Conservation (phyloP, 92 coral and sea anemone genomes). For the Galaxea fascicularis region DNA sequence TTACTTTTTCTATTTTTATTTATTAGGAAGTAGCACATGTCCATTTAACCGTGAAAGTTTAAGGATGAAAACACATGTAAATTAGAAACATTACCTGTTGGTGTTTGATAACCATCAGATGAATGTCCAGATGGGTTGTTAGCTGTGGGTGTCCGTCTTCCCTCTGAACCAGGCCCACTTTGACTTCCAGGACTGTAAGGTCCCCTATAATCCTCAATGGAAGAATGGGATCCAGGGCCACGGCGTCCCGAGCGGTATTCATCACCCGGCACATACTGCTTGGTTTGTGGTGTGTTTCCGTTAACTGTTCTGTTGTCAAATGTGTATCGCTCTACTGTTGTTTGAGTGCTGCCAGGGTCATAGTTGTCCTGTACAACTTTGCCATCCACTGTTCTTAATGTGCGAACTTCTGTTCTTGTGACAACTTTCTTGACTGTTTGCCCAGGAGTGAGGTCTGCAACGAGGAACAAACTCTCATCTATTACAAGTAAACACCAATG, state of each 20-base stretch:
- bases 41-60: no score
- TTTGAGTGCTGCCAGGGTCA: constrained; percentile 79
- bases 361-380: constrained; percentile 80
- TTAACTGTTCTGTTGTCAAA: constrained; percentile 60
- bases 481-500: no score
- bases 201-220: constrained; percentile 70
- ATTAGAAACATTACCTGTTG: constrained; percentile 50
- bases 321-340: constrained; percentile 67
- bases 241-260: constrained; percentile 72
- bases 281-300: constrained; percentile 62
- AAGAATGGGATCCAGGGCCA: constrained; percentile 79
- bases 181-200: constrained; percentile 78
- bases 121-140: constrained; percentile 74
- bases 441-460: constrained; percentile 81
- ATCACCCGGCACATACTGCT: constrained; percentile 77
- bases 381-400: constrained; percentile 85
- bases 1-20: no score
- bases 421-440: constrained; percentile 89
- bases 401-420: constrained; percentile 81
- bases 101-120: constrained; percentile 81
- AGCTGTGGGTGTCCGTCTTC: constrained; percentile 76
- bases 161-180: constrained; percentile 81
- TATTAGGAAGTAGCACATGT: neutral
- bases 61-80: no score
- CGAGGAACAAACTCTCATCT: neutral